Base-by-base conservation (phyloP, 2,797 vertebrate species). In the Ctenopoma kingsleyae region DNA sequence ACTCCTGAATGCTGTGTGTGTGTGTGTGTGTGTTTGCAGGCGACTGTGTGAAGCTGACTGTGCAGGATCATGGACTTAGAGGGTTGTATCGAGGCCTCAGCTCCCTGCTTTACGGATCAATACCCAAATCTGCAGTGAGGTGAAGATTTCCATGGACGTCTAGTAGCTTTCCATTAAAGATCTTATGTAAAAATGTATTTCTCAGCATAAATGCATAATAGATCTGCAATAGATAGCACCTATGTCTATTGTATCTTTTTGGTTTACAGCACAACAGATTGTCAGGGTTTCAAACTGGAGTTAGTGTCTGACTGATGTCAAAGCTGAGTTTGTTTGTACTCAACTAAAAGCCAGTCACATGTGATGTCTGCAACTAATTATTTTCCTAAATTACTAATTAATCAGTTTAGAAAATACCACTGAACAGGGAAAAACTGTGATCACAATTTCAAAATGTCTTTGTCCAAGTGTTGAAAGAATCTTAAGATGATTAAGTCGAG, bases 41-140 rank as follows among this genome's bases (percentile, higher is more conserved):
- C 16, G 94, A 95, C 81, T 95, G 94, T 74, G 93, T 95, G 73
- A 95, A 84, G 87, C 67, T 95, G 83, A 95, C 93, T 0, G 91
- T 95, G 71, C 93, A 95, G 84, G 91, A 95, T 68, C 94, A 95
- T n/a, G 92, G 94, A 3, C 87, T 95, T 50, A 88, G 93, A 86
- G 95, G 94, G n/a, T 85, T 94, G 67, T 94, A 95, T 62, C 90
- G 95, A 72, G 95, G 94, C 11, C 92, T 95, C 50, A 95, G 95
- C 90, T 94, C 94, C 38, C 81, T 95, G 74, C 91, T 96, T 4
- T 94, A 94, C 20, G 93, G 93, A 61, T 95, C 95, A n/a, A 95
- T 95, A 80, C 93, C 95, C 32, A 96, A 96, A 76, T 94, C 94
- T 73, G 95, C 94, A 46, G 91, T 95, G 74, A 94, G 95, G 94